Conservation (phyloP, 2,113 vertebrate species). For the Xiphophorus couchianus region DNA sequence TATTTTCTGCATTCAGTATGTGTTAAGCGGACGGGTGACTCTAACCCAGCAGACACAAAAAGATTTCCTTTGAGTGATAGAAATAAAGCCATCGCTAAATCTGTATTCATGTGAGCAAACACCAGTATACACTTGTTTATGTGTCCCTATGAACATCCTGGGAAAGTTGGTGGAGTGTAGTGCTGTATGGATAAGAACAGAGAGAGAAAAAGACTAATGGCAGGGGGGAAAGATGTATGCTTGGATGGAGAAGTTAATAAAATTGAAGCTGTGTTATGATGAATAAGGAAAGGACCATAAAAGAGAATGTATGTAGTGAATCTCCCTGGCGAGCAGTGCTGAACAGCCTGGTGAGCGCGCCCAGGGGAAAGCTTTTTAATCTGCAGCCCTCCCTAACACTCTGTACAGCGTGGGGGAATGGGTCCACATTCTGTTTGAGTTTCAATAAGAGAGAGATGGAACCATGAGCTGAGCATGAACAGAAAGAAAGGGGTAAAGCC, state of each 20-base stretch:
- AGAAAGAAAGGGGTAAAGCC: constrained; percentile 15
- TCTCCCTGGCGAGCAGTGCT: constrained; percentile 68
- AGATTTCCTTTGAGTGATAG: constrained; percentile 34
- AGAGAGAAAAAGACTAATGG: constrained; percentile 60
- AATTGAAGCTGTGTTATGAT: constrained; percentile 80
- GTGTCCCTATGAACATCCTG: constrained; percentile 42
- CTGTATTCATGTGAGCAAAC: constrained; percentile 49
- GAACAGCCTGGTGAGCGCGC: constrained; percentile 76
- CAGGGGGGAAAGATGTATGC: constrained; percentile 66
- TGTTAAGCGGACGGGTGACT: constrained; percentile 33
- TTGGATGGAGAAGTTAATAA: constrained; percentile 79
- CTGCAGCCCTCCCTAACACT: constrained; percentile 65
- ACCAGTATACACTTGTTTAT: constrained; percentile 41
- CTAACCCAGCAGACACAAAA: constrained; percentile 43
- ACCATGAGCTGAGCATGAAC: constrained; percentile 50
- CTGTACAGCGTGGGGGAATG: constrained; percentile 48
- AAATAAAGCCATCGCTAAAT: constrained; percentile 43
- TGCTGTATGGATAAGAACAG: constrained; percentile 34
- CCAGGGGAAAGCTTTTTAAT: constrained; percentile 76
- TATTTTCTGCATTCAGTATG: constrained; percentile 38
- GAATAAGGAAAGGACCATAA: constrained; percentile 80
- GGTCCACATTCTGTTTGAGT: constrained; percentile 63
- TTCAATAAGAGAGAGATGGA: constrained; percentile 57
- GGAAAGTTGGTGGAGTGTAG: constrained; percentile 19
- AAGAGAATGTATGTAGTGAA: constrained; percentile 79